A percentile compares a stretch with the other conserved stretches of the same genome.
These are phyloP conservation scores for Drosophila arawakana DNA, from an alignment of 1,140 invertebrate species.

Conservation along the genomic window DNA sequence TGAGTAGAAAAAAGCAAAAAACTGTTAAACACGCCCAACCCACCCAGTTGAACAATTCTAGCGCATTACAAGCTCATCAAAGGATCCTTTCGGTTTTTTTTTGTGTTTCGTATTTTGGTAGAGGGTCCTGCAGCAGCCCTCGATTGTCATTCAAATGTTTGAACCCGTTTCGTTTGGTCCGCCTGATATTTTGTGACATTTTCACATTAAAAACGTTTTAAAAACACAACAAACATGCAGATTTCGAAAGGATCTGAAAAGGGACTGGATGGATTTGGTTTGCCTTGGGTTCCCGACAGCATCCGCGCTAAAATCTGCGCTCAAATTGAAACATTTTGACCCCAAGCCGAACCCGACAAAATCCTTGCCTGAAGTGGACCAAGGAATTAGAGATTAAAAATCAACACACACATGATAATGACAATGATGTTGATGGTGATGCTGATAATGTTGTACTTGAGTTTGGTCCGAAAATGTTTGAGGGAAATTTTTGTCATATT, in stretches of 20 bases:
- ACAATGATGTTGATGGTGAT: constrained; percentile 12
- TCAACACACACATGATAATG: constrained; percentile 15
- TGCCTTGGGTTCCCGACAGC: constrained; percentile 41
- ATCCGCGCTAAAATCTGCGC: constrained; percentile 76
- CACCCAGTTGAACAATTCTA: constrained; percentile 32
- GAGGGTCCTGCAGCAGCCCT: constrained; percentile 40
- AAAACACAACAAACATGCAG: constrained; percentile 79
- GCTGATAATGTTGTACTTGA: constrained; percentile 5
- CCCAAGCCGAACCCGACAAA: constrained; percentile 34
- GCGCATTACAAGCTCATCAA: constrained; percentile 79
- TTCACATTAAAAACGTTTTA: constrained; percentile 79
- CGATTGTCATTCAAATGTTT: constrained; percentile 74
- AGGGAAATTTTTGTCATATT: constrained; percentile 36
- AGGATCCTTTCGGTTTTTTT: constrained; percentile 50
- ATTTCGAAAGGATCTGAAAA: constrained; percentile 37
- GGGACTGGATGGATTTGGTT: background rate
- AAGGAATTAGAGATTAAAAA: constrained; percentile 27
- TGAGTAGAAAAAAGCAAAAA: background rate
- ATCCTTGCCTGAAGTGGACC: constrained; percentile 17
- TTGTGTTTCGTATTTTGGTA: background rate
- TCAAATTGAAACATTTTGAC: constrained; percentile 80
- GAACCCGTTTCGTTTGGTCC: constrained; percentile 64
- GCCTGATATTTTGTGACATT: constrained; percentile 76
- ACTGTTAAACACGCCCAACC: constrained; percentile 11
- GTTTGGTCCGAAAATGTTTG: constrained; percentile 2